Percentiles rank a stretch among this genome's conserved stretches.
These are phyloP conservation scores for Ophioninae sp. DNA, from an alignment of 2,888 invertebrate genomes.

Conservation along the genomic window DNA sequence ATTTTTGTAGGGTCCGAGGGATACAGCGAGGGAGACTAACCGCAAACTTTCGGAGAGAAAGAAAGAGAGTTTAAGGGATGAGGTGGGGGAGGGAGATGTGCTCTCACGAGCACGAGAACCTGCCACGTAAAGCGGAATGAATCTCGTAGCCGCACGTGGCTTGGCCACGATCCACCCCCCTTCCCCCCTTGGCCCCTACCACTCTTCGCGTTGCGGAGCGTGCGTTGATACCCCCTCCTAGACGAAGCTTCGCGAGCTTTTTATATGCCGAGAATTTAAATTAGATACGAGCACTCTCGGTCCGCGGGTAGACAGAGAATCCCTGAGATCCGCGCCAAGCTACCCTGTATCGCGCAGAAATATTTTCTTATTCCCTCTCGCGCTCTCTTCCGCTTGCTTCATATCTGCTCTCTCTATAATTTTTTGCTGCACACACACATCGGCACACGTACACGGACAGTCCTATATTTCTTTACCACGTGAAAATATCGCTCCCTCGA, in stretches of 20 bases:
- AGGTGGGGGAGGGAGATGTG: constrained; percentile 53
- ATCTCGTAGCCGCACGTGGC: constrained; percentile 79
- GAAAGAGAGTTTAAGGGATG: constrained; percentile 50
- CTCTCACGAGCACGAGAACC: constrained; percentile 70
- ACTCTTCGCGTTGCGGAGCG: constrained; percentile 29
- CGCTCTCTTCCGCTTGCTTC: not conserved
- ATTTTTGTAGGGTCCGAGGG: constrained; percentile 63
- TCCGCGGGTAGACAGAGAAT: constrained; percentile 64
- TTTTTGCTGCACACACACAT: constrained; percentile 2
- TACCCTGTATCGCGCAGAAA: constrained; percentile 41
- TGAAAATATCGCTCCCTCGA: constrained; percentile 27
- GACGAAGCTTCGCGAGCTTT: constrained; percentile 71
- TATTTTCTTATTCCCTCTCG: constrained; percentile 45
- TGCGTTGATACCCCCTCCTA: constrained; percentile 39
- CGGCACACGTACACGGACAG: not conserved
- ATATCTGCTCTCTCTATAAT: constrained; percentile 26
- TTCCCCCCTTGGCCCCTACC: no score
- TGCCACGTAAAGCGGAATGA: constrained; percentile 79
- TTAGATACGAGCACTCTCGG: constrained; percentile 77
- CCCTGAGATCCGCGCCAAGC: constrained; percentile 65
- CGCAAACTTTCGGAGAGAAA: constrained; percentile 38
- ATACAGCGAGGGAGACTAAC: constrained; percentile 47
- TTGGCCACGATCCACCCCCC: constrained; percentile 79
- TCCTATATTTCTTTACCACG: constrained; percentile 20
- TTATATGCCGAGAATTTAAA: constrained; percentile 78